Evolutionary conservation across 2,797 vertebrate species (phyloP), one percentile per base, ranked within the genome.

Genomic region (Chaunax sp.): DNA sequence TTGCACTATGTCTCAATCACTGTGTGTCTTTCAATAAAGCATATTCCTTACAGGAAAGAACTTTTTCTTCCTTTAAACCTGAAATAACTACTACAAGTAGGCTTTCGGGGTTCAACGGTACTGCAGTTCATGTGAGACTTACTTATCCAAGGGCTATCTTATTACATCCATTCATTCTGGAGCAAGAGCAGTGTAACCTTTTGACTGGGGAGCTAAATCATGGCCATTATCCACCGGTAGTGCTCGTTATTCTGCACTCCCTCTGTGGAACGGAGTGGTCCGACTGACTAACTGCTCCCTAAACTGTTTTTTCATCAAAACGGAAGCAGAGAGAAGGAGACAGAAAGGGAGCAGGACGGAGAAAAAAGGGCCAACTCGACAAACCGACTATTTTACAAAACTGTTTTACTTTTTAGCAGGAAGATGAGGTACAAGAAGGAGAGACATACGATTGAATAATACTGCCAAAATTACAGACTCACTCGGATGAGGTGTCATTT

Each of bases 181-280:
- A 80, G 86, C 81, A 70, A 78, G 78, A 88, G 85, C 84, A 81
- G 81, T 72, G 80, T 83, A 90, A 91, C 88, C 86, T 89, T 91
- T 87, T 82, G 88, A 89, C 87, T 88, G 80, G 64, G 69, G 81
- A 83, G 81, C 87, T 89, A 90, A 89, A 92, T 91, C 91, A 88
- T 68, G 81, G 78, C 89, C 72, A 87, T 88, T 89, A 89, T 87
- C 88, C 89, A 77, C 75, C 80, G 54, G 80, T 83, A 84, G 77
- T 64, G 81, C 84, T 90, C 81, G 81, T 89, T 90, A 89, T 86
- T 86, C 79, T 81, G 84, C 71, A 78, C 85, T 85, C 86, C 85
- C 89, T 87, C 84, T 82, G 86, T 25, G 81, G 86, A 81, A 84
- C 69, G 33, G 80, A 86, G 83, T 14, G 78, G 69, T 80, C 82